Percentiles rank a stretch among this genome's conserved stretches.
phyloP scores from a whole-genome alignment of 1,140 invertebrate species.

The Heliconius hermathena region DNA sequence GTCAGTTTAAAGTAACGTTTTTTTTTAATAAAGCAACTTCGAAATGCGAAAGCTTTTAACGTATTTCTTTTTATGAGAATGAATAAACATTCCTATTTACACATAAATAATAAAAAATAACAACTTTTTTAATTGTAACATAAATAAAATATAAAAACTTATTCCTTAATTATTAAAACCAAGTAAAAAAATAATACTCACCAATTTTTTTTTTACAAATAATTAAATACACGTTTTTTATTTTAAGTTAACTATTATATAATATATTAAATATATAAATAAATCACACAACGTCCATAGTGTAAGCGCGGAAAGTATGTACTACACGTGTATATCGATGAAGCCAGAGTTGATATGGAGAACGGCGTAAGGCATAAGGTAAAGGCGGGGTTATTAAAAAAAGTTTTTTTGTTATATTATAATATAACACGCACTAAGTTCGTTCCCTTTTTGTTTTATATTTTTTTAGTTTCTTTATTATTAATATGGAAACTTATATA shows the following conservation, averaged over 20 bases:
- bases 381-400: neutral
- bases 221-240: neutral
- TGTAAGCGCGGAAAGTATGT: conserved; percentile 5
- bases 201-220: neutral
- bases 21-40: no score
- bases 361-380: neutral
- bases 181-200: neutral
- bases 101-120: neutral
- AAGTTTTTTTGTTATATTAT: no score
- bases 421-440: no score
- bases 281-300: neutral
- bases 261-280: neutral
- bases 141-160: neutral
- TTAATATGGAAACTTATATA: no score
- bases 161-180: neutral
- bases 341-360: neutral
- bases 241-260: neutral
- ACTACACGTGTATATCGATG: conserved; percentile 17
- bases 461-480: no score
- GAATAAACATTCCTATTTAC: neutral
- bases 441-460: no score
- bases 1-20: no score
- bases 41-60: no score
- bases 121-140: neutral
- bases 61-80: neutral